A percentile compares a stretch with the other conserved stretches of the same genome.
Evolutionary conservation across 2,113 vertebrate species (phyloP).

Genomic region (Dermatemys mawii): DNA sequence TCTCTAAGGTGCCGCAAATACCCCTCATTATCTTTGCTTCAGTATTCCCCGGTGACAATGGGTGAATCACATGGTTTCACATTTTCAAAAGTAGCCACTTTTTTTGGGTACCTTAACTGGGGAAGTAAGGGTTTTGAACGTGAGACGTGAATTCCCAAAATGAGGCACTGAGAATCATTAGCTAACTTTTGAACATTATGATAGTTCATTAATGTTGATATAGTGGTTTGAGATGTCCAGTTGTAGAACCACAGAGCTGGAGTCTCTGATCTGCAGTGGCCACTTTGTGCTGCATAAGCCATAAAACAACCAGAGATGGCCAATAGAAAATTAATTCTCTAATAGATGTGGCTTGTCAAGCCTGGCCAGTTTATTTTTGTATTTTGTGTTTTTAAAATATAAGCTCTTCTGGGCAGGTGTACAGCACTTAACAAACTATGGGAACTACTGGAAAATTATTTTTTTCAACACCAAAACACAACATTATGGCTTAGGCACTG

Average conservation of each 20-base stretch:
- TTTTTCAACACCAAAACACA: not conserved
- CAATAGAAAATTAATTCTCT: not conserved
- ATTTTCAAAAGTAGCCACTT: not conserved
- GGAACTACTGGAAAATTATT: not conserved
- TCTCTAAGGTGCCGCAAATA: no score
- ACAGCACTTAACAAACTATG: not conserved
- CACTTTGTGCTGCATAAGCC: not conserved
- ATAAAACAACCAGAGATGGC: not conserved
- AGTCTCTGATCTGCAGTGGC: fast-evolving
- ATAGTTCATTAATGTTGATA: not conserved
- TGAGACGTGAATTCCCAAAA: not conserved
- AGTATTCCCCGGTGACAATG: not conserved
- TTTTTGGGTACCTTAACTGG: not conserved
- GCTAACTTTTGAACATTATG: not conserved
- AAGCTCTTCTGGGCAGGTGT: not conserved
- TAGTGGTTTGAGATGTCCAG: not conserved
- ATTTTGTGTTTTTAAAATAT: not conserved
- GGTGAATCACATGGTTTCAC: not conserved
- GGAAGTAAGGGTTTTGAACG: not conserved
- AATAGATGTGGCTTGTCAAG: not conserved
- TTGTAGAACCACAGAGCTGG: not conserved
- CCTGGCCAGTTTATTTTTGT: not conserved
- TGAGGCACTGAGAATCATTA: not conserved
- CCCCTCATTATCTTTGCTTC: no score
- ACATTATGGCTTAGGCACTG: not conserved